Conservation (phyloP, 2,888 invertebrate species). For the Acrocyrtus sp. region DNA sequence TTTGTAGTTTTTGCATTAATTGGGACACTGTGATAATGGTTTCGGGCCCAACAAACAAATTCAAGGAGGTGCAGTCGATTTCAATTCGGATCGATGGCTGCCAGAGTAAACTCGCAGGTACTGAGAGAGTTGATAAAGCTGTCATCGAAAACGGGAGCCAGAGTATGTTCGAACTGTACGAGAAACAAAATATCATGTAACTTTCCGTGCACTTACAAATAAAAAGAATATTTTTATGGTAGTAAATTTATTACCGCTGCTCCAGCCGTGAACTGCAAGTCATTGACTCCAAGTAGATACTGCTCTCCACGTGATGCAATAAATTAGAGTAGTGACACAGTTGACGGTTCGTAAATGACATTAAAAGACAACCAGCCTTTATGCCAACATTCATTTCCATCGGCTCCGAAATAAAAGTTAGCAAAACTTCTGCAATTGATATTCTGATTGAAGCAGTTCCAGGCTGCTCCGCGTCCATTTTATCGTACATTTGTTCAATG, state of each 20-base stretch:
- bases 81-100: constrained; percentile 23
- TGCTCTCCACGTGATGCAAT: constrained; percentile 8
- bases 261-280: constrained; percentile 40
- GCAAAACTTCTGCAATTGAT: constrained; percentile 16
- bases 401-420: constrained; percentile 35
- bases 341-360: constrained; percentile 23
- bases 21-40: constrained; percentile 54
- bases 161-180: constrained; percentile 25
- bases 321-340: neutral
- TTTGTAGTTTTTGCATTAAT: constrained; percentile 12
- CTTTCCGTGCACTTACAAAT: too few relatives aligned
- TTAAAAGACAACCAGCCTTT: constrained; percentile 1
- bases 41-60: constrained; percentile 58
- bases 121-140: neutral
- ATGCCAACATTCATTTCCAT: constrained; percentile 35
- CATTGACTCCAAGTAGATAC: constrained; percentile 24
- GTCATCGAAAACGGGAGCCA: constrained; percentile 30
- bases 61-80: constrained; percentile 36
- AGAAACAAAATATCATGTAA: neutral
- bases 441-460: constrained; percentile 6
- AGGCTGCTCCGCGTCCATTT: too few relatives aligned
- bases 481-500: neutral
- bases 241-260: constrained; percentile 18
- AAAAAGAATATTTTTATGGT: too few relatives aligned
- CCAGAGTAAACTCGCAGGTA: neutral